These are phyloP conservation scores for Bibio marci DNA, from an alignment of 2,888 invertebrate species.

Conservation along the genomic window DNA sequence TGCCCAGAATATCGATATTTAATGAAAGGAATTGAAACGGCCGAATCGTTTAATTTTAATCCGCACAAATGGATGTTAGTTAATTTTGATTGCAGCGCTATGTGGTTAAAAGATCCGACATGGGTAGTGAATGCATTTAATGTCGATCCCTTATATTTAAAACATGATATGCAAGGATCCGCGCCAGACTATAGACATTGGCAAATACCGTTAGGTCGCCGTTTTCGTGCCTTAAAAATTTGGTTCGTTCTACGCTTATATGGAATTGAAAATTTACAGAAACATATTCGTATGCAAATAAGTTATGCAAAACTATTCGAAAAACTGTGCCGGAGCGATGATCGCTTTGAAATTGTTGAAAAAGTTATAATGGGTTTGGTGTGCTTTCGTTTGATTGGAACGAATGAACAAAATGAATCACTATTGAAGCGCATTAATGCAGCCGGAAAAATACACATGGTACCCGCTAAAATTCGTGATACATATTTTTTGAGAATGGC, in stretches of 20 bases:
- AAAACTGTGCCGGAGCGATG: constrained; percentile 51
- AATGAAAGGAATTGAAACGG: constrained; percentile 75
- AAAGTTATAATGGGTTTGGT: constrained; percentile 90
- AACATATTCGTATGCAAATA: constrained; percentile 71
- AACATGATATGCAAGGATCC: constrained; percentile 80
- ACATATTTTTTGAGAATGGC: constrained; percentile 77
- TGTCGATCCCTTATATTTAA: constrained; percentile 91
- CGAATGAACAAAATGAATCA: constrained; percentile 66
- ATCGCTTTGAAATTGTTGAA: constrained; percentile 74
- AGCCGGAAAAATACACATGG: constrained; percentile 79
- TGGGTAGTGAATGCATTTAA: constrained; percentile 91
- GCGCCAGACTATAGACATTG: constrained; percentile 93
- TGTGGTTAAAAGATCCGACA: constrained; percentile 86
- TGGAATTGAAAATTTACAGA: constrained; percentile 75
- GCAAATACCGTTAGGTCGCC: constrained; percentile 88
- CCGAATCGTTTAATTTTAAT: constrained; percentile 95
- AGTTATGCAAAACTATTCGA: constrained; percentile 78
- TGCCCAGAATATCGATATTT: constrained; percentile 90
- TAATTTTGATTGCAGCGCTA: constrained; percentile 97
- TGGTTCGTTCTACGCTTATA: constrained; percentile 91
- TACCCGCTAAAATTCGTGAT: constrained; percentile 74
- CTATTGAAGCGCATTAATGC: constrained; percentile 73
- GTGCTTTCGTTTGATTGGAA: constrained; percentile 83
- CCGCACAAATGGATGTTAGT: constrained; percentile 99
- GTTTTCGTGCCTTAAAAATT: constrained; percentile 81